A percentile compares a stretch with the other conserved stretches of the same genome.
Evolutionary conservation across 2,797 vertebrate species (phyloP).

Genomic region (Falco rusticolus): DNA sequence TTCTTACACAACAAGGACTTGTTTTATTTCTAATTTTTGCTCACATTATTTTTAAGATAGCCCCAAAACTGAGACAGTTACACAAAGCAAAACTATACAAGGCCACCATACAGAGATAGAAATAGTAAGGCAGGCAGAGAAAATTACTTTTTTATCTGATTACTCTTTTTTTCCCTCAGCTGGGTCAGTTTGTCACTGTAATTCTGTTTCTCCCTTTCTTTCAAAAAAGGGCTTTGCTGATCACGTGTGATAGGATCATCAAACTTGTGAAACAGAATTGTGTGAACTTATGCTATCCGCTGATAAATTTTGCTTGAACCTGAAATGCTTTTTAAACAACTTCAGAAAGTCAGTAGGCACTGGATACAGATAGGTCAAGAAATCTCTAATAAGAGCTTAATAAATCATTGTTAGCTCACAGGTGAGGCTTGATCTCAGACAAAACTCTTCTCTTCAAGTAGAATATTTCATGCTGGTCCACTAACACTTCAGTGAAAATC

Average conservation of each 20-base stretch:
- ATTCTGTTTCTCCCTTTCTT: neutral
- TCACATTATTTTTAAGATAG: neutral
- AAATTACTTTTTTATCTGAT: slow-evolving; percentile 24
- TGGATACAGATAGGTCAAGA: neutral
- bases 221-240: neutral
- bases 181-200: neutral
- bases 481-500: neutral
- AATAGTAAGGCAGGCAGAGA: neutral
- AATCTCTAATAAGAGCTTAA: neutral
- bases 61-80: neutral
- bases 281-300: neutral
- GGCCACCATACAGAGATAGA: neutral
- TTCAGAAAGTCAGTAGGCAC: neutral
- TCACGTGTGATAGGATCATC: neutral
- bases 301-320: neutral
- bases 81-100: neutral
- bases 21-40: neutral
- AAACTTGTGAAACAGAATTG: neutral
- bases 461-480: neutral
- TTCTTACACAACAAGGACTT: neutral
- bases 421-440: neutral
- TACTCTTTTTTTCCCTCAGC: neutral
- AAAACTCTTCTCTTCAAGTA: neutral
- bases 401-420: neutral
- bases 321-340: neutral